Evolutionary conservation across 1,140 invertebrate genomes (phyloP).

Genomic region (Ceratosolen fusciceps): DNA sequence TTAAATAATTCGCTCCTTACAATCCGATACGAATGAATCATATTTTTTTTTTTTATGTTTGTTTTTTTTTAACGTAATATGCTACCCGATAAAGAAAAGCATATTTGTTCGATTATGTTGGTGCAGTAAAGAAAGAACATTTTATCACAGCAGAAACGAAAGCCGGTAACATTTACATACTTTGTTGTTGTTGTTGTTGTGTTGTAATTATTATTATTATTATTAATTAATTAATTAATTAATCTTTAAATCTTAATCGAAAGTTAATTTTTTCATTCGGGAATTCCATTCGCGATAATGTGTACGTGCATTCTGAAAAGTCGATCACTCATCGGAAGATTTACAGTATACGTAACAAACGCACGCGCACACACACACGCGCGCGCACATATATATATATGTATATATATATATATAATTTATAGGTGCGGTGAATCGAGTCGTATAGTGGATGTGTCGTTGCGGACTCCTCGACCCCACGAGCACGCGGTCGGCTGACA

Average conservation of each 20-base stretch:
- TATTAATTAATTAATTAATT: too few relatives aligned
- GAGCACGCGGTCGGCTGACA: neutral
- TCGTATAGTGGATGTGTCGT: neutral
- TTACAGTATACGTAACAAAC: conserved; percentile 22
- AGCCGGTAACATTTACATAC: conserved; percentile 26
- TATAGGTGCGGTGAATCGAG: conserved; percentile 9
- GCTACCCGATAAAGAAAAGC: neutral
- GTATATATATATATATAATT: too few relatives aligned
- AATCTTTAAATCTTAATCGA: conserved; percentile 19
- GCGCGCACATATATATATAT: too few relatives aligned
- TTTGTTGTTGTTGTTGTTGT: too few relatives aligned
- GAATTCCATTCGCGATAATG: conserved; percentile 33
- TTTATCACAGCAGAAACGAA: conserved; percentile 36
- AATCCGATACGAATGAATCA: neutral
- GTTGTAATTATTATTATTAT: too few relatives aligned
- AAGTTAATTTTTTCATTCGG: conserved; percentile 23
- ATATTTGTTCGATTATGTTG: conserved; percentile 36
- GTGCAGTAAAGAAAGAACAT: conserved; percentile 30
- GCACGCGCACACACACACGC: neutral
- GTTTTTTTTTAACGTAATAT: neutral
- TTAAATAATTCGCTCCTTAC: neutral
- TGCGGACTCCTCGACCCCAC: conserved; percentile 10
- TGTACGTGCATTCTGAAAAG: conserved; percentile 14
- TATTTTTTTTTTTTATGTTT: too few relatives aligned
- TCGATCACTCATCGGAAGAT: conserved; percentile 37